Base-by-base conservation (phyloP, 2,888 invertebrate genomes). In the Holacanthella duospinosa region DNA sequence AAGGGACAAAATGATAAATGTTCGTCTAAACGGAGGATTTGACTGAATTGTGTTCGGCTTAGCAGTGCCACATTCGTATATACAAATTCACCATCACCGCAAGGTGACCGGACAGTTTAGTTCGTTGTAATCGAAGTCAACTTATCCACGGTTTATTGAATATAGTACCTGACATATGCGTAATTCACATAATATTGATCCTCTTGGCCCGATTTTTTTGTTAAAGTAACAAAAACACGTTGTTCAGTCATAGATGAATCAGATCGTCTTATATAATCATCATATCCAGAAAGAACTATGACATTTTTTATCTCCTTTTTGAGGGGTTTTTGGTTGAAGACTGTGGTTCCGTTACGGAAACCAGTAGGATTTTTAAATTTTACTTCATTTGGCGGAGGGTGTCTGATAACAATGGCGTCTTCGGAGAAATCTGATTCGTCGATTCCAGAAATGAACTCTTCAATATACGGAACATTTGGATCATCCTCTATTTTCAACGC, bases 131-230 rank as follows among this genome's bases (percentile, higher is more conserved):
- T n/a, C n/a, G n/a, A n/a, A n/a, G n/a, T n/a, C n/a, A n/a, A n/a
- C n/a, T n/a, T n/a, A n/a, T n/a, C n/a, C n/a, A n/a, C n/a, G n/a
- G n/a, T n/a, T n/a, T n/a, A n/a, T n/a, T n/a, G n/a, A n/a, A n/a
- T n/a, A n/a, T n/a, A 21, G 3, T 57, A 57, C 57, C 57, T 28
- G 57, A 57, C 57, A 21, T 57, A 57, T 2, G 29, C 57, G 36
- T 57, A 57, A 21, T 29, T 57, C 4, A 57, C 36, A 29, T 29
- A 57, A 24, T 57, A 57, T n/a, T 57, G 2, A 24, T 57, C 57
- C 9, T 57, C 29, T 4, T 29, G 9, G 9, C 29, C 57, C 2
- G 12, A 9, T 29, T 57, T 57, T 21, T 57, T 57, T 9, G 29
- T 57, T 29, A 57, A 29, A 19, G 24, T 29, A 3, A 57, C 57